Evolutionary conservation across 1,140 invertebrate genomes (phyloP), one percentile per base, ranked within the genome.

Genomic region (Bombus pyrosoma): DNA sequence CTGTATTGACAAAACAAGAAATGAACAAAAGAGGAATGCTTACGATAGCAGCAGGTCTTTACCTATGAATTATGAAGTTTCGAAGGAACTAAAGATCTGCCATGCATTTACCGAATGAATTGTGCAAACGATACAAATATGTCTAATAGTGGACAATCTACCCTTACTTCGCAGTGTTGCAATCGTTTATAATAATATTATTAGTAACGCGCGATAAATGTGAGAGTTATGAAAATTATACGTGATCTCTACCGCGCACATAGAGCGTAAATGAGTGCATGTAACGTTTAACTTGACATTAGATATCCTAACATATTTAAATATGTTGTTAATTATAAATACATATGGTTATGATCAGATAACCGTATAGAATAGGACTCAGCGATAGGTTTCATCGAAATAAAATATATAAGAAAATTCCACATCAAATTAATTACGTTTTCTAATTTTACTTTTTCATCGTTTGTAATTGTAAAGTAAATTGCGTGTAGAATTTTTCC

Each of bases 191-290:
- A 83, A 83, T 68, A n/a, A 83, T 34, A 76, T 53, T 53, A 53
- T 34, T 34, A 34, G 10, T 43, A 83, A 76, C 28, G 47, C 41
- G 32, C 12, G 39, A 76, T n/a, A n/a, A 28, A 53, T 37, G 41
- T 28, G 57, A 82, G 4, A 41, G 64, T 37, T 25, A 75, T 43
- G 22, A 64, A 18, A 68, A 39, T 13, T 83, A 68, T 37, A 57
- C 28, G 37, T 84, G 47, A 84, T 22, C 32, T 66, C 34, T 66
- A 76, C 34, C 28, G 53, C 41, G 25, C 32, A 37, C 22, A 32
- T 34, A 83, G 69, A 74, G 53, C 53, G 62, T 72, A 74, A 81
- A n/a, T 81, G 53, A 73, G 69, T 81, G 79, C 28, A 72, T 22
- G 13, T 28, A 64, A 83, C 37, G 57, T 76, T 62, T 34, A 62